phyloP scores from a whole-genome alignment of 2,797 vertebrate species.

The Enteromius unitaeniatus region DNA sequence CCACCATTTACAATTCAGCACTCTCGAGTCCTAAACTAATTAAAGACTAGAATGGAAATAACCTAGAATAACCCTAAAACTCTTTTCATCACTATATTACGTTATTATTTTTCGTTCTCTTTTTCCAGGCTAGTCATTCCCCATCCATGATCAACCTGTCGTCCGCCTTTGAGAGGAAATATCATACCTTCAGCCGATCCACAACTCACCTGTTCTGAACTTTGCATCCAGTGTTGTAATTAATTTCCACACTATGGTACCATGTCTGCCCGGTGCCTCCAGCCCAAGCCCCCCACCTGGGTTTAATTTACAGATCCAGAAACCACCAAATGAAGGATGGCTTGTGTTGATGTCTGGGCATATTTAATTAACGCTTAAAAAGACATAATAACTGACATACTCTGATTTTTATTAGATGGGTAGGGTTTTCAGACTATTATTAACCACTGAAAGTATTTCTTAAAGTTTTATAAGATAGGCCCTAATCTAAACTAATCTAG shows the following conservation, averaged over 20 bases:
- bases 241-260: constrained; percentile 59
- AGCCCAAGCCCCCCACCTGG: neutral
- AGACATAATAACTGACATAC: constrained; percentile 54
- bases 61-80: neutral
- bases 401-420: constrained; percentile 52
- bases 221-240: constrained; percentile 10
- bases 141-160: constrained; percentile 91
- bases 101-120: constrained; percentile 32
- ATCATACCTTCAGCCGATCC: constrained; percentile 93
- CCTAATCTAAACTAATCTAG: constrained; percentile 47
- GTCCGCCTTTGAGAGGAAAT: constrained; percentile 91
- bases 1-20: neutral
- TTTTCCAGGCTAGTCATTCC: constrained; percentile 83
- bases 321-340: constrained; percentile 72
- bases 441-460: constrained; percentile 66
- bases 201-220: constrained; percentile 93
- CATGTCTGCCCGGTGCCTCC: neutral
- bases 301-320: constrained; percentile 39
- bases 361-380: constrained; percentile 41
- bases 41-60: neutral
- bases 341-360: constrained; percentile 48
- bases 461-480: constrained; percentile 58
- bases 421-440: constrained; percentile 55
- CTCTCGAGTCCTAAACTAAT: constrained; percentile 12
- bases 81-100: neutral